Evolutionary conservation across 1,140 invertebrate genomes (phyloP).

Genomic region (Cotesia glomerata): DNA sequence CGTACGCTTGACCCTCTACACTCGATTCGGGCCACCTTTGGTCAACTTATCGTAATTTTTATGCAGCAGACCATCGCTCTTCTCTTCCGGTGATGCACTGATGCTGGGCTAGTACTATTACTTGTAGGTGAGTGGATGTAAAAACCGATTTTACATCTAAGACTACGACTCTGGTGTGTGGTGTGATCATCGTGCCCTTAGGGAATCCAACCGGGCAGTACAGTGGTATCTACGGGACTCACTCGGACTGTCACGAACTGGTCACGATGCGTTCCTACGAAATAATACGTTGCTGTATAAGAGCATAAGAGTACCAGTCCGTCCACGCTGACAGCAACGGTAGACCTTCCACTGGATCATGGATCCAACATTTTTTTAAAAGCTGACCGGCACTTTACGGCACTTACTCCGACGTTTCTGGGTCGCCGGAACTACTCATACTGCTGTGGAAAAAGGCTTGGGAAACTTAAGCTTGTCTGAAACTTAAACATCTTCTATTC

Average conservation of each 20-base stretch:
- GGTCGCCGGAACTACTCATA: not conserved
- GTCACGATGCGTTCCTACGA: constrained; percentile 32
- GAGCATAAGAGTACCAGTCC: not conserved
- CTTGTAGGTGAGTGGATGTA: no score
- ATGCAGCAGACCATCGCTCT: constrained; percentile 3
- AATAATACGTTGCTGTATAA: constrained; percentile 27
- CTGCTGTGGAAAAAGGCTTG: no score
- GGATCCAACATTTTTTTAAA: no score
- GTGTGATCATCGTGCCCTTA: constrained; percentile 22
- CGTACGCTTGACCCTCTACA: constrained; percentile 34
- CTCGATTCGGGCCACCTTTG: constrained; percentile 32
- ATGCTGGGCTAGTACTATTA: no score
- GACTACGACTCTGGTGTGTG: no score
- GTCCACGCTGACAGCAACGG: constrained; percentile 30
- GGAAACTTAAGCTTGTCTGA: no score
- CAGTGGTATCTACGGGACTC: not conserved
- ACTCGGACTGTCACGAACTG: constrained; percentile 25
- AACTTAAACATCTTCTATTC: no score
- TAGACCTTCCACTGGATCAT: not conserved
- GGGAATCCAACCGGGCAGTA: not conserved
- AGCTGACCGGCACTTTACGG: no score
- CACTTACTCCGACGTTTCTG: no score
- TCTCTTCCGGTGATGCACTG: not conserved
- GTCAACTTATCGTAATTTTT: constrained; percentile 27
- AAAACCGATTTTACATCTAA: no score